These are phyloP conservation scores for Pogonus chalceus DNA, from an alignment of 1,140 invertebrate species.

Conservation along the genomic window DNA sequence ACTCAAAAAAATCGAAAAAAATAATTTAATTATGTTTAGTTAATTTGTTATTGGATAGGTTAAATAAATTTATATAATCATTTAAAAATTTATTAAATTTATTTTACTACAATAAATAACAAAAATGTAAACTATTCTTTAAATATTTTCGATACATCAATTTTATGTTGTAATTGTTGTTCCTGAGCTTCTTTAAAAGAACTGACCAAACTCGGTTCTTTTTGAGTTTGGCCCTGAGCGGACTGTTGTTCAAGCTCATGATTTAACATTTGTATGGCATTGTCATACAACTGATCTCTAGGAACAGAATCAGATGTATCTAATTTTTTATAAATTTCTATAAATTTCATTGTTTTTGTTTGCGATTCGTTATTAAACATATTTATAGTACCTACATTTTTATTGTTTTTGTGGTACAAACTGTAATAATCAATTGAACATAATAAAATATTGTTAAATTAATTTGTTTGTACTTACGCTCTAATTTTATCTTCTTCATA, in stretches of 20 bases:
- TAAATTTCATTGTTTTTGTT: slow-evolving; percentile 47
- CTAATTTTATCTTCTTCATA: slow-evolving; percentile 78
- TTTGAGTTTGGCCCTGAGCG: slow-evolving; percentile 11
- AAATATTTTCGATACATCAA: slow-evolving; percentile 23
- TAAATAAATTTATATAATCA: too few relatives aligned
- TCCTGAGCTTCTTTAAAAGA: slow-evolving; percentile 26
- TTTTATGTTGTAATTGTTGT: slow-evolving; percentile 15
- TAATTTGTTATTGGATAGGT: too few relatives aligned
- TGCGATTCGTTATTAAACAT: slow-evolving; percentile 36
- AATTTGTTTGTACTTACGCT: slow-evolving; percentile 60
- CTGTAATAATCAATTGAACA: slow-evolving; percentile 36
- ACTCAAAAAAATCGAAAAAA: too few relatives aligned
- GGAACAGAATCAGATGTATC: slow-evolving; percentile 36
- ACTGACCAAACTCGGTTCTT: slow-evolving; percentile 21
- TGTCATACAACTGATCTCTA: slow-evolving; percentile 37
- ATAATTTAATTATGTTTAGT: too few relatives aligned
- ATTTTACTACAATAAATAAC: neutral
- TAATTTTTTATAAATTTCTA: slow-evolving; percentile 45
- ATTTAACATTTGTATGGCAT: slow-evolving; percentile 35
- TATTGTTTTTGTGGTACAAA: slow-evolving; percentile 48
- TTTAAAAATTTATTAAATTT: too few relatives aligned
- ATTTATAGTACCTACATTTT: slow-evolving; percentile 39
- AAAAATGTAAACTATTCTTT: slow-evolving; percentile 18
- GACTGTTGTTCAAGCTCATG: slow-evolving; percentile 17
- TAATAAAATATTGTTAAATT: slow-evolving; percentile 7